Base-by-base conservation (phyloP, 2,888 invertebrate genomes). In the Melanostoma scalare region DNA sequence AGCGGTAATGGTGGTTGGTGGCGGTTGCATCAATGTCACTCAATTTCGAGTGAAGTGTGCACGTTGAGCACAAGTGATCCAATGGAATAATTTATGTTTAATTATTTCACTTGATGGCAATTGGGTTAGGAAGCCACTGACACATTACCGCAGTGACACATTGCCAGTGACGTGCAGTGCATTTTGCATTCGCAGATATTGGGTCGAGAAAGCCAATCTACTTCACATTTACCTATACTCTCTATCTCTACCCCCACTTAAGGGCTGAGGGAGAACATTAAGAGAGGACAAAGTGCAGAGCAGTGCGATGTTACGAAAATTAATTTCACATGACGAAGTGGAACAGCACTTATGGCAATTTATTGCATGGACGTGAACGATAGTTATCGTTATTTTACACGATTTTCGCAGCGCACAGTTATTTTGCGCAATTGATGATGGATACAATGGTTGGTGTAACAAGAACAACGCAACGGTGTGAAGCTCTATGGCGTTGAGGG, bases 71-170 rank as follows among this genome's bases (percentile, higher is more conserved):
- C 50, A 58, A 55, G 65, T 36, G 46, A 52, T 78, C 58, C 78
- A 65, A 71, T 71, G 60, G 79, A 84, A 84, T 84, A 79, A 79
- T 79, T 84, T 79, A 84, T 74, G 79, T 84, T 84, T 84, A 84
- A 84, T 84, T 84, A 84, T 84, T 79, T 79, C 82, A 82, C 77
- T 78, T 65, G 73, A 69, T 68, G 82, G 82, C 50, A 82, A 82
- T 82, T 75, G 71, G 78, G 84, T 79, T 84, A 84, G 79, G 79
- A 84, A 84, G 79, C 84, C 74, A 79, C 84, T 79, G 79, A 84
- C 78, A 79, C 77, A 75, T 80, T 67, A 81, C 76, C 76, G 33
- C 69, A 30, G 36, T 67, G 71, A 81, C 72, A 76, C 60, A 72
- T 67, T 81, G 69, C 76, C 81, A 65, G 65, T 67, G 69, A 69